A percentile compares a stretch with the other conserved stretches of the same genome.
Evolutionary conservation across 2,113 vertebrate genomes (phyloP).

Genomic region (Percina caprodes): DNA sequence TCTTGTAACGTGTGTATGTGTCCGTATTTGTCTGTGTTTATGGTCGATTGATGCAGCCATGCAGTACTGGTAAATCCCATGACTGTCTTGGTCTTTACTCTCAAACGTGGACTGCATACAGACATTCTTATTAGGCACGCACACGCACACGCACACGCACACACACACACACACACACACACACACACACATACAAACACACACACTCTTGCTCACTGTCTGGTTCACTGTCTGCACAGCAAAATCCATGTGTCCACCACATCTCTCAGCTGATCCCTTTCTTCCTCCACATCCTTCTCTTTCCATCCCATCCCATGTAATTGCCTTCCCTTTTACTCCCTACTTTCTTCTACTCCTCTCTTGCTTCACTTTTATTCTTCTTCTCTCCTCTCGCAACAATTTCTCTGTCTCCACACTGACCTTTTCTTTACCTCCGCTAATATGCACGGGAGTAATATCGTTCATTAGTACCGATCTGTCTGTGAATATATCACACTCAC

Average conservation of each 20-base stretch:
- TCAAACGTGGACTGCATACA: constrained; percentile 70
- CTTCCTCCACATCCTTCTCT: constrained; percentile 8
- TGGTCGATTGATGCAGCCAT: constrained; percentile 59
- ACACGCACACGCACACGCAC: constrained; percentile 18
- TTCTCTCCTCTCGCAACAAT: constrained; percentile 4
- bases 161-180: constrained; percentile 28
- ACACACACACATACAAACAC: too few relatives aligned
- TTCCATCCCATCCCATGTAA: not conserved
- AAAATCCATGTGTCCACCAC: constrained; percentile 53
- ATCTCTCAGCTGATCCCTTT: constrained; percentile 43
- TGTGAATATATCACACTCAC: constrained; percentile 69
- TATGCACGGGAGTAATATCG: constrained; percentile 74
- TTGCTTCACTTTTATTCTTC: constrained; percentile 13
- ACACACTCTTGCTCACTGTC: constrained; percentile 38
- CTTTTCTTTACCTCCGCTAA: constrained; percentile 72
- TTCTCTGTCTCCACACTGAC: constrained; percentile 61
- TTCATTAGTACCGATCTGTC: constrained; percentile 77
- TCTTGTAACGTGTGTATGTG: constrained; percentile 18
- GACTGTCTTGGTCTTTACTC: constrained; percentile 61
- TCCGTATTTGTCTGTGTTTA: constrained; percentile 41
- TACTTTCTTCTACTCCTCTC: constrained; percentile 4
- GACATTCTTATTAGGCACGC: constrained; percentile 55
- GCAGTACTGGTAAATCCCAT: constrained; percentile 67
- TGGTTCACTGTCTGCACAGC: constrained; percentile 16
- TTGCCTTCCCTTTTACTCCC: constrained; percentile 10